A percentile compares a stretch with the other conserved stretches of the same genome.
These are phyloP conservation scores for Mesitornis unicolor DNA, from an alignment of 2,113 vertebrate species.

Conservation along the genomic window DNA sequence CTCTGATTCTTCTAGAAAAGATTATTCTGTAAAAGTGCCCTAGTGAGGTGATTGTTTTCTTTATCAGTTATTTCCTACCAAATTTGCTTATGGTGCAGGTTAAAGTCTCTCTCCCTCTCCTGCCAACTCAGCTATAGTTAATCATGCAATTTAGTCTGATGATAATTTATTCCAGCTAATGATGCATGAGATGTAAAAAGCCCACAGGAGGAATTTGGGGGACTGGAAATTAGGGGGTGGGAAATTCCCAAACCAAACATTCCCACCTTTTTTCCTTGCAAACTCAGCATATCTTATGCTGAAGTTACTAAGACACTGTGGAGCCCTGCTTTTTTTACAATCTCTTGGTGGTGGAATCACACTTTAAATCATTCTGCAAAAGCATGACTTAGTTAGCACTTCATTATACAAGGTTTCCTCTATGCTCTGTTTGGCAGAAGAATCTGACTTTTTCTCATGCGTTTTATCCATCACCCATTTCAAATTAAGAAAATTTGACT, in stretches of 20 bases:
- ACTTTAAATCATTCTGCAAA: constrained; percentile 48
- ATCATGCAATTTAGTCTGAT: not conserved
- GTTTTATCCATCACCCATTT: constrained; percentile 14
- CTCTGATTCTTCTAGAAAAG: not conserved
- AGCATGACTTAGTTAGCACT: constrained; percentile 45
- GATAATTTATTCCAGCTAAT: constrained; percentile 39
- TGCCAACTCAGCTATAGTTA: not conserved
- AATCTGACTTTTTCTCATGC: not conserved
- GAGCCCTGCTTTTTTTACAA: not conserved
- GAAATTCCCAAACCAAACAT: constrained; percentile 10
- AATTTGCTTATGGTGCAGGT: not conserved
- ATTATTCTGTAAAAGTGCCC: not conserved
- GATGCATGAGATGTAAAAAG: constrained; percentile 5
- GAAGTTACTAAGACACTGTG: constrained; percentile 5
- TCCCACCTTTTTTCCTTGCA: constrained; percentile 11
- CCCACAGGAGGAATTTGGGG: not conserved
- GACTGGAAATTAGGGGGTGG: not conserved
- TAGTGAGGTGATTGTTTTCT: not conserved
- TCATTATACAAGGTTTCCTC: constrained; percentile 41
- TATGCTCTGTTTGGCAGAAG: constrained; percentile 17
- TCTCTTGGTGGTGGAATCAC: constrained; percentile 26
- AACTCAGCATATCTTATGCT: constrained; percentile 4
- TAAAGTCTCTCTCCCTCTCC: not conserved
- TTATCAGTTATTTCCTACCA: not conserved
- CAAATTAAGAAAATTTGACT: constrained; percentile 17